Percentiles rank a stretch among this genome's conserved stretches.
Conservation (phyloP, 2,113 vertebrate genomes). For the Atherinomorus stipes region DNA sequence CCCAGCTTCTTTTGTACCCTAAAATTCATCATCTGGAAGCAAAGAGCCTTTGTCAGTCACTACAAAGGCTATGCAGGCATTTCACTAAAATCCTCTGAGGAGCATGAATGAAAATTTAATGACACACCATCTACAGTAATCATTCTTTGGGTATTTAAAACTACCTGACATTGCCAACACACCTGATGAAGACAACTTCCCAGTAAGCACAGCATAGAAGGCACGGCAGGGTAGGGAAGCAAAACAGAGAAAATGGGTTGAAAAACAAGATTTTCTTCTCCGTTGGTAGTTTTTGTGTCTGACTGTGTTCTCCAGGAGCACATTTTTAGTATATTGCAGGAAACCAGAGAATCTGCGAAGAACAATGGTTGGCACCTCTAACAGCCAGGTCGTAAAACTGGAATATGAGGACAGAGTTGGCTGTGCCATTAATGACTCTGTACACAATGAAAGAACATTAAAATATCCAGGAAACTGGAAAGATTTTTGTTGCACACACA, state of each 20-base stretch:
- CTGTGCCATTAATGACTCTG: background rate
- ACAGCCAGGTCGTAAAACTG: background rate
- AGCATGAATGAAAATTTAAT: background rate
- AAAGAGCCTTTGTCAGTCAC: no score
- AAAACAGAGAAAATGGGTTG: background rate
- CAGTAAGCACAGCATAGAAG: background rate
- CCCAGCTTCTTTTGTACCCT: no score
- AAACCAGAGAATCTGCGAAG: constrained; percentile 16
- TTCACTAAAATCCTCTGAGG: no score
- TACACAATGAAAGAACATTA: background rate
- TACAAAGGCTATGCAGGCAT: no score
- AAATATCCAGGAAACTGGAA: background rate
- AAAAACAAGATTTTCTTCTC: background rate
- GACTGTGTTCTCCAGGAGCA: background rate
- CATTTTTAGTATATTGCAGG: constrained; percentile 13
- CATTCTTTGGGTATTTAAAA: background rate
- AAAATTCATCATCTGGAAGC: no score
- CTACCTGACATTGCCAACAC: background rate
- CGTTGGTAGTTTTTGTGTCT: background rate
- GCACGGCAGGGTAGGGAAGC: background rate
- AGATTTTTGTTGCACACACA: constrained; percentile 3
- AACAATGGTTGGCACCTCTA: constrained; percentile 37
- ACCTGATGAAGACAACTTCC: background rate
- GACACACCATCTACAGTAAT: background rate
- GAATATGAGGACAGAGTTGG: background rate